Percentiles rank a stretch among this genome's conserved stretches.
phyloP scores from a whole-genome alignment of 2,888 invertebrate genomes.

The Nowickia ferox region DNA sequence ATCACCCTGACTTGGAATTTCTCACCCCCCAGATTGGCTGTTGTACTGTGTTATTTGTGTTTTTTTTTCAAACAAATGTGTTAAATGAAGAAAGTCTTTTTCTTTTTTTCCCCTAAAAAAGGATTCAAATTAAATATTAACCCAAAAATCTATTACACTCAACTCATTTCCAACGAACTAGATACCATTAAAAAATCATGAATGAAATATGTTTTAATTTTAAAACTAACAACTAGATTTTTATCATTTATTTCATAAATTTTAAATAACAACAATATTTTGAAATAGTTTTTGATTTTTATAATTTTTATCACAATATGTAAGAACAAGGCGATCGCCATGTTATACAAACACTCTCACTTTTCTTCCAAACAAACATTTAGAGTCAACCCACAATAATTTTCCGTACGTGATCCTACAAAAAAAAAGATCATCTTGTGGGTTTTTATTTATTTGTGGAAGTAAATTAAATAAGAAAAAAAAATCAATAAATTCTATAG shows the following conservation, averaged over 20 bases:
- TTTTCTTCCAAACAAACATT: conserved; percentile 52
- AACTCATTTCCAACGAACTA: too few relatives aligned
- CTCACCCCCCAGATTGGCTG: too few relatives aligned
- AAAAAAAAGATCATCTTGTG: conserved; percentile 42
- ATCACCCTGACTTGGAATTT: too few relatives aligned
- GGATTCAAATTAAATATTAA: too few relatives aligned
- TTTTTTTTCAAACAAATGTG: too few relatives aligned
- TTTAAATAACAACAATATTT: conserved; percentile 6
- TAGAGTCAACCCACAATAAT: conserved; percentile 45
- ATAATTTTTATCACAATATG: background rate
- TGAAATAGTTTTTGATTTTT: background rate
- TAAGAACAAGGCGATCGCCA: conserved; percentile 14
- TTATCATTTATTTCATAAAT: conserved; percentile 55
- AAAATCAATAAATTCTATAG: conserved; percentile 56
- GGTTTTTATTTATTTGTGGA: conserved; percentile 59
- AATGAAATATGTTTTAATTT: conserved; percentile 67
- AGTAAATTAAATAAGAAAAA: conserved; percentile 41
- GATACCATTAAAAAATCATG: conserved; percentile 7
- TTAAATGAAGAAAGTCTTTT: too few relatives aligned
- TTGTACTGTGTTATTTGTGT: too few relatives aligned
- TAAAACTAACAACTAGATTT: conserved; percentile 41
- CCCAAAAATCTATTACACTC: too few relatives aligned
- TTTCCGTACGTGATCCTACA: conserved; percentile 50
- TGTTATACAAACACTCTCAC: conserved; percentile 66
- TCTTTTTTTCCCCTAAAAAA: too few relatives aligned